Conservation (phyloP, 2,888 invertebrate species). For the Catotricha subobsoleta region DNA sequence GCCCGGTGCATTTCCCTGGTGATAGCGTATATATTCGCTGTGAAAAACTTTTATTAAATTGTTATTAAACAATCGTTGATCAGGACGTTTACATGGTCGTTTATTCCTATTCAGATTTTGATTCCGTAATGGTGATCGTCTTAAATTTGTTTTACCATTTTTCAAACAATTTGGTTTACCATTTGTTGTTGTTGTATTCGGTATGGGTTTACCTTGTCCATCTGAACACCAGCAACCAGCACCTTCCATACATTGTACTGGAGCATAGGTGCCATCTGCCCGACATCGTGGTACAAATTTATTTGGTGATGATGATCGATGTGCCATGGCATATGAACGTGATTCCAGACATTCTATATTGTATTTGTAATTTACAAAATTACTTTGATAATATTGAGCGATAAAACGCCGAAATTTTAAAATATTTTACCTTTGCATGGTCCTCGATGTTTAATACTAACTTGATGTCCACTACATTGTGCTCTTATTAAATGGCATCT, state of each 20-base stretch:
- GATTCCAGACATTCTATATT: constrained; percentile 32
- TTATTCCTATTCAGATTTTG: constrained; percentile 24
- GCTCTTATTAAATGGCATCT: constrained; percentile 60
- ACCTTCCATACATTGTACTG: constrained; percentile 66
- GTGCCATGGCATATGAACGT: constrained; percentile 25
- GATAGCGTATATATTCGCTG: constrained; percentile 45
- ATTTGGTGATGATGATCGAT: constrained; percentile 31
- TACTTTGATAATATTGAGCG: neutral
- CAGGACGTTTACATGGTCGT: constrained; percentile 49
- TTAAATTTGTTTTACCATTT: constrained; percentile 38
- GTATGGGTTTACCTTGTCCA: constrained; percentile 61
- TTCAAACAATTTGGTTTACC: constrained; percentile 49
- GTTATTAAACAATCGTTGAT: constrained; percentile 62
- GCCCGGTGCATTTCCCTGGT: constrained; percentile 14
- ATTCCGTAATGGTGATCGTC: constrained; percentile 40
- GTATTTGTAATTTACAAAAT: constrained; percentile 2
- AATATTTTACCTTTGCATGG: constrained; percentile 44
- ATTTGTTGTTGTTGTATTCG: constrained; percentile 57
- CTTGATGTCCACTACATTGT: constrained; percentile 55
- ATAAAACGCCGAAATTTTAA: no score
- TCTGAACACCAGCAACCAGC: constrained; percentile 87
- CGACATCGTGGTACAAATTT: constrained; percentile 62
- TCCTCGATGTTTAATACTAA: constrained; percentile 54
- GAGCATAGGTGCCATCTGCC: constrained; percentile 64
- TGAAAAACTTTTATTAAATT: constrained; percentile 74